A percentile compares a stretch with the other conserved stretches of the same genome.
These are phyloP conservation scores for Meliscaeva auricollis DNA, from an alignment of 2,888 invertebrate genomes.

Conservation along the genomic window DNA sequence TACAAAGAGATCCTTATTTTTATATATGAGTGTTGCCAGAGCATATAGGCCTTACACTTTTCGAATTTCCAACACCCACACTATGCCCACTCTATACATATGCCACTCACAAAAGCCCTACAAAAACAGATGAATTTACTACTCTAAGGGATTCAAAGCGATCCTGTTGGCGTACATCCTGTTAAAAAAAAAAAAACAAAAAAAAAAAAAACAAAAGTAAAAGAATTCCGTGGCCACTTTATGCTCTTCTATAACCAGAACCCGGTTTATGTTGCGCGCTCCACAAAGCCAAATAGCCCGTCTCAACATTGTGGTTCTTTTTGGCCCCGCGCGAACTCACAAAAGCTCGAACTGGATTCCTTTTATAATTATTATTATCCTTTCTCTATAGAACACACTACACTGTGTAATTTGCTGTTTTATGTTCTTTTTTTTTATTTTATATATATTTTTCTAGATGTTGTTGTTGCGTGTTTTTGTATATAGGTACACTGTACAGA, in stretches of 20 bases:
- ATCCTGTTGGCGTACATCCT: slow-evolving; percentile 16
- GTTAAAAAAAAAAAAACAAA: neutral
- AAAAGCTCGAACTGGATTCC: slow-evolving; percentile 65
- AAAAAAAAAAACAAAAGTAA: neutral
- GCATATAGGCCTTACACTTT: slow-evolving; percentile 21
- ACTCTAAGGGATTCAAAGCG: slow-evolving; percentile 23
- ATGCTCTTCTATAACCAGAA: slow-evolving; percentile 37
- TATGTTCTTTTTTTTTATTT: slow-evolving; percentile 22
- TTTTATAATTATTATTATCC: slow-evolving; percentile 75
- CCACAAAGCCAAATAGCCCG: slow-evolving; percentile 53
- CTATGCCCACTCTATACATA: neutral
- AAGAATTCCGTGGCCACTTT: slow-evolving; percentile 70
- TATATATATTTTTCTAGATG: neutral
- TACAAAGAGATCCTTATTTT: slow-evolving; percentile 25
- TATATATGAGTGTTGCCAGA: neutral
- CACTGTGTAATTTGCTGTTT: slow-evolving; percentile 69
- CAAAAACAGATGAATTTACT: slow-evolving; percentile 7
- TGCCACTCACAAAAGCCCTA: slow-evolving; percentile 11
- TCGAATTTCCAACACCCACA: slow-evolving; percentile 1
- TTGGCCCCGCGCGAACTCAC: slow-evolving; percentile 41
- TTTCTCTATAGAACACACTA: slow-evolving; percentile 59
- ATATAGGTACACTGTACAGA: neutral
- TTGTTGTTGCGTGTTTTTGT: slow-evolving; percentile 23
- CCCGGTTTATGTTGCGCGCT: slow-evolving; percentile 29
- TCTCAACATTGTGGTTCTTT: slow-evolving; percentile 32